A percentile compares a stretch with the other conserved stretches of the same genome.
Evolutionary conservation across 2,113 vertebrate genomes (phyloP).

Genomic region (Sardina pilchardus): DNA sequence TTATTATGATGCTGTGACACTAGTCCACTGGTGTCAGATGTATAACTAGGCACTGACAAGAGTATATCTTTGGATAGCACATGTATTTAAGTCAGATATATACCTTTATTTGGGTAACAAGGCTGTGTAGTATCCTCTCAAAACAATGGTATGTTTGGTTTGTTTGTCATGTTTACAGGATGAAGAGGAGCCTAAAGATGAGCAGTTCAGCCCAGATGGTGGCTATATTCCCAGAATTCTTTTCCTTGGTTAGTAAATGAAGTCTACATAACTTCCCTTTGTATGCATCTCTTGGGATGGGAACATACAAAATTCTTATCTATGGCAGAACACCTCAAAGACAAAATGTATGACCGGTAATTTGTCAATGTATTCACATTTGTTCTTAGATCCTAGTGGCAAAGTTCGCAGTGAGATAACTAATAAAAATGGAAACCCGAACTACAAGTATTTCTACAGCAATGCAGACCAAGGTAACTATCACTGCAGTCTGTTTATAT

Average conservation of each 20-base stretch:
- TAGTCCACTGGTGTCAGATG: background rate
- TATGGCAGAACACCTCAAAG: background rate
- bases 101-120: background rate
- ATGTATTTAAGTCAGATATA: background rate
- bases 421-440: constrained; percentile 92
- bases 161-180: constrained; percentile 74
- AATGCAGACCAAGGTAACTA: constrained; percentile 89
- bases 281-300: background rate
- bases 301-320: background rate
- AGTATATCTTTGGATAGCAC: no score
- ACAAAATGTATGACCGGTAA: background rate
- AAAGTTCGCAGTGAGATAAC: constrained; percentile 91
- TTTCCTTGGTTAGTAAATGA: constrained; percentile 83
- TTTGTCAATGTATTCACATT: background rate
- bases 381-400: constrained; percentile 84
- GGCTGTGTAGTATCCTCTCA: background rate
- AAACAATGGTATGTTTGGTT: background rate
- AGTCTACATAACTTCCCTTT: background rate
- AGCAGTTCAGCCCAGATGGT: constrained; percentile 90
- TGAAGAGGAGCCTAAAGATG: constrained; percentile 95
- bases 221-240: constrained; percentile 97
- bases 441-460: constrained; percentile 98
- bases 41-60: background rate
- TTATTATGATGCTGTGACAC: background rate
- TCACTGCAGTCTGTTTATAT: background rate